Percentiles rank a stretch among this genome's conserved stretches.
Conservation (phyloP, 2,888 invertebrate species). For the Stenoptilia bipunctidactyla region DNA sequence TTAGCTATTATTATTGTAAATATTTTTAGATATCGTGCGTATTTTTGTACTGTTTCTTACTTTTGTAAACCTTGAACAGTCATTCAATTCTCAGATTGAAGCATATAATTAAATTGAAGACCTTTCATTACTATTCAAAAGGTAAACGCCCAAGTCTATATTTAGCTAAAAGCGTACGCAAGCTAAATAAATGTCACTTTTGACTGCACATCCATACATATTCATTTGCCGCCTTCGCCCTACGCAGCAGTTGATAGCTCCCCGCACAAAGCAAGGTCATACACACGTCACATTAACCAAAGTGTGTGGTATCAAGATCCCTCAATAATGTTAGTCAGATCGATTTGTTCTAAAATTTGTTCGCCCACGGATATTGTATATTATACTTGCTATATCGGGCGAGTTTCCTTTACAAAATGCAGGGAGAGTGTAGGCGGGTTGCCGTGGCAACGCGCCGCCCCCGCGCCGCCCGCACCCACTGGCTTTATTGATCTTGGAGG, state of each 20-base stretch:
- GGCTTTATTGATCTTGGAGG: conserved; percentile 13
- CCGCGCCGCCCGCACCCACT: conserved; percentile 26
- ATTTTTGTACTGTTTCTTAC: too few relatives aligned
- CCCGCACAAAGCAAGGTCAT: background rate
- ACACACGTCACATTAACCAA: background rate
- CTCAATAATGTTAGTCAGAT: conserved; percentile 28
- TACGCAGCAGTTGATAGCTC: background rate
- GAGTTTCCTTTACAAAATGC: conserved; percentile 30
- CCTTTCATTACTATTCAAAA: background rate
- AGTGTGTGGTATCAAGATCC: background rate
- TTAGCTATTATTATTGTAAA: too few relatives aligned
- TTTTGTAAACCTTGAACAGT: too few relatives aligned
- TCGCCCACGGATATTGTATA: conserved; percentile 36
- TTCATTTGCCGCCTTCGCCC: conserved; percentile 2
- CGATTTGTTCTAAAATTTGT: conserved; percentile 39
- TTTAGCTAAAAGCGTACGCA: background rate
- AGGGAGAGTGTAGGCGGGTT: conserved; percentile 58
- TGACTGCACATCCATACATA: conserved; percentile 3
- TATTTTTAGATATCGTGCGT: too few relatives aligned
- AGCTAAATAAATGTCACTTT: background rate
- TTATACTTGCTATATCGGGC: conserved; percentile 23
- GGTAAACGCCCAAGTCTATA: background rate
- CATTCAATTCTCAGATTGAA: background rate
- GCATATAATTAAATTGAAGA: too few relatives aligned
- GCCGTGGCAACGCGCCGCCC: conserved; percentile 40